Percentiles rank a stretch among this genome's conserved stretches.
These are phyloP conservation scores for Typhlichthys eigenmanni DNA, from an alignment of 2,797 vertebrate species.

Conservation along the genomic window DNA sequence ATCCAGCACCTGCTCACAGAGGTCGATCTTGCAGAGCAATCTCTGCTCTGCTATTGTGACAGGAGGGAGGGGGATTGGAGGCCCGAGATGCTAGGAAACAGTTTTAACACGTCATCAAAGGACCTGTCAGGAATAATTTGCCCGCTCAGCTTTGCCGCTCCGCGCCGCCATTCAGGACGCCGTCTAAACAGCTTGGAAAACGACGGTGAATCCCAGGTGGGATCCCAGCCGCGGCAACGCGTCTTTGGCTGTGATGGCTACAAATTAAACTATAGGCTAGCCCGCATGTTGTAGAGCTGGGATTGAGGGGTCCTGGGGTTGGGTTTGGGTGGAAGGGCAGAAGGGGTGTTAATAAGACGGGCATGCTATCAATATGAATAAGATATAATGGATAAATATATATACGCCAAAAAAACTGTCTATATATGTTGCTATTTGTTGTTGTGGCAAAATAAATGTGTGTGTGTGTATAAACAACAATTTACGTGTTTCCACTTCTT, in stretches of 20 bases:
- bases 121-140: constrained; percentile 23
- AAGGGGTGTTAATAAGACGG: too few species aligned
- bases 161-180: constrained; percentile 62
- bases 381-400: too few species aligned
- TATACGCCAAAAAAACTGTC: too few species aligned
- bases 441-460: too few species aligned
- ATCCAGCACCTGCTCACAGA: constrained; percentile 75
- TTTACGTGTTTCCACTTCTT: too few species aligned
- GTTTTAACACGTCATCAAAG: constrained; percentile 57
- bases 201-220: constrained; percentile 54
- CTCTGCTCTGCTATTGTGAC: constrained; percentile 67
- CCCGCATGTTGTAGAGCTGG: too few species aligned
- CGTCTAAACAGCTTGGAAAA: constrained; percentile 50
- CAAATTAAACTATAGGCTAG: constrained; percentile 1
- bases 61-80: constrained; percentile 52
- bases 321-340: too few species aligned
- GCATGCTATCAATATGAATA: too few species aligned
- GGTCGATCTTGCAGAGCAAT: constrained; percentile 71
- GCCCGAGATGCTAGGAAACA: constrained; percentile 39
- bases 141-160: neutral
- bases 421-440: too few species aligned
- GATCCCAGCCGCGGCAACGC: constrained; percentile 10
- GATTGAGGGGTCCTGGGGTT: too few species aligned
- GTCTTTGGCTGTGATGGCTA: neutral
- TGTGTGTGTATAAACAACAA: too few species aligned